Evolutionary conservation across 1,140 invertebrate species (phyloP), one percentile per base, ranked within the genome.

Genomic region (Macrobrachium nipponense): DNA sequence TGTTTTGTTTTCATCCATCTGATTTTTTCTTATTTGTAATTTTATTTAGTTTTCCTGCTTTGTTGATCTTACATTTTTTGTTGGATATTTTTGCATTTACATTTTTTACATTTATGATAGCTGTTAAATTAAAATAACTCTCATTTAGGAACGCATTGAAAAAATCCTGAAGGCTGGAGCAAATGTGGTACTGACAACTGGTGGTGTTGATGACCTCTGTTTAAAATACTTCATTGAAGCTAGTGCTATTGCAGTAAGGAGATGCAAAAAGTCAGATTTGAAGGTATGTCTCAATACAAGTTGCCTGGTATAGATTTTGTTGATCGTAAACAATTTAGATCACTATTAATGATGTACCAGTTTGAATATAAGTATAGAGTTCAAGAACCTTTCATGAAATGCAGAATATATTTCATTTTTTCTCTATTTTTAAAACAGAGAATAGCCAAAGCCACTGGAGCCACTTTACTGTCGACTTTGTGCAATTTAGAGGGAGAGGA

Each of bases 381-480:
- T 51, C 51, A 51, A 51, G 2, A 51, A 51, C 51, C 51, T 51
- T 8, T 51, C 51, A 10, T 27, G 23, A 43, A 58, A 6, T 27
- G 15, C 23, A 79, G 11, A 61, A n/a, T 10, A 17, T 60, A 60
- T 60, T 17, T 27, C 20, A 44, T 20, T 20, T 11, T 60, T 93
- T 43, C 8, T 12, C 17, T 61, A n/a, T 23, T 51, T 2, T 36
- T 43, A 18, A 2, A 14, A 59, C 82, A 88, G 92, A 94, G 98
- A 90, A 99, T 99, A 90, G 98, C 99, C 2, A 99, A 99, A 92
- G 98, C 98, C 11, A 99, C 98, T n/a, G 99, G 99, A 88, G 98
- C 98, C 58, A 93, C 95, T 18, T 96, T 97, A 90, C 91, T 99
- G 0, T 96, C 97, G 7, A 99, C 97, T 0, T 92, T 99, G 44